Percentiles rank a stretch among this genome's conserved stretches.
Evolutionary conservation across 2,888 invertebrate species (phyloP).

Genomic region (Cryptophagus acutangulus): DNA sequence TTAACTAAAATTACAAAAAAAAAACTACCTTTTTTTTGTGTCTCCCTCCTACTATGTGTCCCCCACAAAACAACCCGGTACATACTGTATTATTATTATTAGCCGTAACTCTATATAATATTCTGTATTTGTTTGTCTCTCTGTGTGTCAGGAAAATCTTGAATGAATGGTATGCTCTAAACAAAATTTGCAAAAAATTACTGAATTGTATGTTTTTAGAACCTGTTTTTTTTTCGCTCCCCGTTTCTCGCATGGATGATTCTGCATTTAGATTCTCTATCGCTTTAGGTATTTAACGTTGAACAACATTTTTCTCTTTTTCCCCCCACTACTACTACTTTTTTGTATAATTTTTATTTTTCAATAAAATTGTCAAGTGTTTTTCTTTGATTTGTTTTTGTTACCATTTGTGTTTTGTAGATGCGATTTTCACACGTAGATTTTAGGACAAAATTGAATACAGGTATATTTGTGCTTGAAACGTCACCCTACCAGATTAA

Average conservation of each 20-base stretch:
- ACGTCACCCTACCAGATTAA: not conserved
- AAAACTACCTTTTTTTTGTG: conserved; percentile 2
- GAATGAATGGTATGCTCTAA: conserved; percentile 15
- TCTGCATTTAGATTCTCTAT: conserved; percentile 24
- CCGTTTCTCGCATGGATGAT: conserved; percentile 17
- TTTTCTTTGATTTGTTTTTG: conserved; percentile 10
- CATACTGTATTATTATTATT: conserved; percentile 47
- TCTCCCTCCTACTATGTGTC: not conserved
- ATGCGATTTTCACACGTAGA: not conserved
- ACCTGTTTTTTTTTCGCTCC: not conserved
- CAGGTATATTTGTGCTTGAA: not conserved
- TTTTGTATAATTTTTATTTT: conserved; percentile 23
- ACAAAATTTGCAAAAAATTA: not conserved
- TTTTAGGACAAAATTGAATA: not conserved
- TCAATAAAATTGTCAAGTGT: conserved; percentile 25
- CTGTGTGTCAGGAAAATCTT: conserved; percentile 16
- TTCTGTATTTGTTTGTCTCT: conserved; percentile 33
- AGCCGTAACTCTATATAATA: conserved; percentile 39
- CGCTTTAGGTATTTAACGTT: conserved; percentile 29
- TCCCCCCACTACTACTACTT: conserved; percentile 8
- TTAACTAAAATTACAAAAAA: conserved; percentile 10
- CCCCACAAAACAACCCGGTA: conserved; percentile 36
- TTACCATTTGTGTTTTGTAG: not conserved
- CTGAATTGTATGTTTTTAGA: not conserved
- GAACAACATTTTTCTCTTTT: conserved; percentile 9